phyloP scores from a whole-genome alignment of 64 coral and sea anemone species.

The Stichodactyla mertensii region DNA sequence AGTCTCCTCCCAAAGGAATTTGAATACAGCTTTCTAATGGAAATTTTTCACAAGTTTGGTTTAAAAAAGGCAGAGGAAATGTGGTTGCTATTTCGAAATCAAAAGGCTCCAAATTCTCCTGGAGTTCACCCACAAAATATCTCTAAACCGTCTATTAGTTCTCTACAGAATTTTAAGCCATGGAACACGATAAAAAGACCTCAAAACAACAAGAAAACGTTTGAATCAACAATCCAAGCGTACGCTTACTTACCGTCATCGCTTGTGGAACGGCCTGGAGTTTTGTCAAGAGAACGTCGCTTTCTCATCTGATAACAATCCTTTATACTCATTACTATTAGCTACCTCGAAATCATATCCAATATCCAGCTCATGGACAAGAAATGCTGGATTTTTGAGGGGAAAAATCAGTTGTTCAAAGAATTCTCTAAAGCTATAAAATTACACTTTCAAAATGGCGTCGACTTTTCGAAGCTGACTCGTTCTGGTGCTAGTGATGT shows the following conservation, averaged over 20 bases:
- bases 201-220: neutral
- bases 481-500: neutral
- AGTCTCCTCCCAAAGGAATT: no score
- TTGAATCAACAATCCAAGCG: neutral
- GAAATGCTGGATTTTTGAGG: neutral
- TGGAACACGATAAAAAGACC: neutral
- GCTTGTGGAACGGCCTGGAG: constrained; percentile 31
- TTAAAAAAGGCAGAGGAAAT: no score
- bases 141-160: no score
- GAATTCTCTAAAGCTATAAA: neutral
- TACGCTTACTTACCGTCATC: neutral
- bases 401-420: neutral
- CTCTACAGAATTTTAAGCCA: no score
- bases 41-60: no score
- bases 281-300: constrained; percentile 73
- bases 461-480: constrained; percentile 2
- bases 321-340: constrained; percentile 67
- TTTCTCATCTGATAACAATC: constrained; percentile 89
- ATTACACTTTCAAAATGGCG: constrained; percentile 33
- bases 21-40: no score
- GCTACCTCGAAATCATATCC: neutral
- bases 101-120: no score
- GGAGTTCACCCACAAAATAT: no score
- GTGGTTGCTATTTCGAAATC: no score
- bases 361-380: neutral